A percentile compares a stretch with the other conserved stretches of the same genome.
phyloP scores from a whole-genome alignment of 2,113 vertebrate species.

The Nerophis ophidion region DNA sequence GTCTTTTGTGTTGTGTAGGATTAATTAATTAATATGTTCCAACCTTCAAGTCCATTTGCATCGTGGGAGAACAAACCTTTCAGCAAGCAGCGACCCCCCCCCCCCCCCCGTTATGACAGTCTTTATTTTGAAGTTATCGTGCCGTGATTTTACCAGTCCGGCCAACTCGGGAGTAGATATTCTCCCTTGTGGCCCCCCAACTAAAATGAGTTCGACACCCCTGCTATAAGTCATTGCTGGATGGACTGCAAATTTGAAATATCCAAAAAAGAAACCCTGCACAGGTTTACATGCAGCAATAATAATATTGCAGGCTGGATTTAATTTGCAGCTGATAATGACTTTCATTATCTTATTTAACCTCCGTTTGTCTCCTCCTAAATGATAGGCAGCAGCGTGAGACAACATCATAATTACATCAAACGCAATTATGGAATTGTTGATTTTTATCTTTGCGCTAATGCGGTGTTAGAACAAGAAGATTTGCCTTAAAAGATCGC shows the following conservation, averaged over 20 bases:
- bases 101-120: too few species aligned
- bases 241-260: background rate
- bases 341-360: conserved; percentile 1
- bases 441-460: background rate
- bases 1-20: too few species aligned
- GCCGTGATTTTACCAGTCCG: too few species aligned
- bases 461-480: background rate
- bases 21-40: too few species aligned
- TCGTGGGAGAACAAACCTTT: too few species aligned
- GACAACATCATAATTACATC: background rate
- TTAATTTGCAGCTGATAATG: background rate
- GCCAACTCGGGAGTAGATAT: too few species aligned
- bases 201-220: too few species aligned
- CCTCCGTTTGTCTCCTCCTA: background rate
- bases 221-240: background rate
- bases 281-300: background rate
- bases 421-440: conserved; percentile 3
- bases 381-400: background rate
- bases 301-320: background rate
- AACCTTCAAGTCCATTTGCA: too few species aligned
- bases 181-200: too few species aligned
- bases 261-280: background rate
- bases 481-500: background rate
- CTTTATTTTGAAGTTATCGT: too few species aligned
- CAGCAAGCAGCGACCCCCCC: too few species aligned